Percentiles rank a stretch among this genome's conserved stretches.
phyloP scores from a whole-genome alignment of 2,113 vertebrate genomes.

The Microcebus tavaratra region DNA sequence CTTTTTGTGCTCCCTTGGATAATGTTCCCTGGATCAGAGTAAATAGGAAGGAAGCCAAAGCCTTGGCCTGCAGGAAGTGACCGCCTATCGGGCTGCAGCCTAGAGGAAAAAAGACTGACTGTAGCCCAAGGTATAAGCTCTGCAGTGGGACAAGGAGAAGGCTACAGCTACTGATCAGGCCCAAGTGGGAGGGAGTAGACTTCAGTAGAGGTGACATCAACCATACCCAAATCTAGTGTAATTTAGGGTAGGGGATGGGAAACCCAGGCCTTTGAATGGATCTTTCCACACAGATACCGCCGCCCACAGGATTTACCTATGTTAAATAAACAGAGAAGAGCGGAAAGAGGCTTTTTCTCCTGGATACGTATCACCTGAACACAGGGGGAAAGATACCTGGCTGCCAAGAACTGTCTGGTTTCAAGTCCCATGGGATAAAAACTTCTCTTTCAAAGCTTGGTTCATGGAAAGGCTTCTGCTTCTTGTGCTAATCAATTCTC shows the following conservation, averaged over 20 bases:
- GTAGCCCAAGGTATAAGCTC: neutral
- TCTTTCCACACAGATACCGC: neutral
- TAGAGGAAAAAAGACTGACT: neutral
- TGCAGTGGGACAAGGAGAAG: neutral
- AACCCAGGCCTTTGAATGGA: neutral
- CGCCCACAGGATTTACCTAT: neutral
- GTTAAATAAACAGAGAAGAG: neutral
- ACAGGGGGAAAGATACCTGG: neutral
- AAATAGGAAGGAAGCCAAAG: neutral
- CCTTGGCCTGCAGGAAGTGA: neutral
- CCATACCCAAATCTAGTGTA: neutral
- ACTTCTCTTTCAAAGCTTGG: slow-evolving; percentile 31
- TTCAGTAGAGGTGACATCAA: neutral
- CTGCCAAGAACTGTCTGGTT: neutral
- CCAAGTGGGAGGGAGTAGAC: accelerated
- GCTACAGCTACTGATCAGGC: neutral
- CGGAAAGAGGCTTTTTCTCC: neutral
- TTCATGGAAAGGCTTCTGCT: slow-evolving; percentile 25
- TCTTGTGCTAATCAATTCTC: slow-evolving; percentile 68
- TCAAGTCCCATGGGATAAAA: slow-evolving; percentile 27
- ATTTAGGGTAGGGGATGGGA: neutral
- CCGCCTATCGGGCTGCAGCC: neutral
- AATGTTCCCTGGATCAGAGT: neutral
- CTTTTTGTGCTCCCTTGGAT: neutral
- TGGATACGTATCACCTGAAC: neutral